Base-by-base conservation (phyloP, 2,888 invertebrate genomes). In the Pollenia labialis region DNA sequence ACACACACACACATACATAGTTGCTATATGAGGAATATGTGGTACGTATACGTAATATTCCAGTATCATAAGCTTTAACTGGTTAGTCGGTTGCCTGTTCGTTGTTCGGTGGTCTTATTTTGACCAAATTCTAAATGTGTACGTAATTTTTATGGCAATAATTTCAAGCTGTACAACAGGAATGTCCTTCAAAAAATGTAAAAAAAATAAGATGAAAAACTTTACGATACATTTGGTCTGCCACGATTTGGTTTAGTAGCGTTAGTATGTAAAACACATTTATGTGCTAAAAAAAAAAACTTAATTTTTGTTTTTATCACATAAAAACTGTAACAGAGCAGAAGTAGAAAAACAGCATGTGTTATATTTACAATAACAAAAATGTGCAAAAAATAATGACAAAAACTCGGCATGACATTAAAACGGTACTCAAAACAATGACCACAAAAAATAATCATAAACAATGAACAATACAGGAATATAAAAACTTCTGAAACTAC, bases 341-440 rank as follows among this genome's bases (percentile, higher is more conserved):
- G 58, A 81, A 77, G 60, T 60, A 76, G 42, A 32, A 56, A 52
- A 80, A 76, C 79, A 80, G 66, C 86, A 83, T 86, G 86, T 86
- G 60, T 72, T 80, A 66, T 72, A 76, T 76, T 76, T 71, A 71
- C 71, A 75, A 72, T 56, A 79, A 74, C 81, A 69, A 69, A 77
- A 74, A 50, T 23, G 46, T 60, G 14, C 66, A 72, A 83, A 56
- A 85, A 75, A 80, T 87, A 87, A 87, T 86, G 77, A 86, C 77
- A 69, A 87, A 83, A 85, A 82, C 80, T 76, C 77, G 71, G 56
- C 79, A 85, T 79, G 84, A 85, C 74, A 88, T 82, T 87, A 88
- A 87, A 88, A 76, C 56, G 74, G 58, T 58, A 75, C 75, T 72
- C 71, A 68, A 81, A 87, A 76, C 68, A 77, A 68, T 68, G 66